phyloP scores from a whole-genome alignment of 1,140 invertebrate genomes.

The Metopolophium dirhodum region DNA sequence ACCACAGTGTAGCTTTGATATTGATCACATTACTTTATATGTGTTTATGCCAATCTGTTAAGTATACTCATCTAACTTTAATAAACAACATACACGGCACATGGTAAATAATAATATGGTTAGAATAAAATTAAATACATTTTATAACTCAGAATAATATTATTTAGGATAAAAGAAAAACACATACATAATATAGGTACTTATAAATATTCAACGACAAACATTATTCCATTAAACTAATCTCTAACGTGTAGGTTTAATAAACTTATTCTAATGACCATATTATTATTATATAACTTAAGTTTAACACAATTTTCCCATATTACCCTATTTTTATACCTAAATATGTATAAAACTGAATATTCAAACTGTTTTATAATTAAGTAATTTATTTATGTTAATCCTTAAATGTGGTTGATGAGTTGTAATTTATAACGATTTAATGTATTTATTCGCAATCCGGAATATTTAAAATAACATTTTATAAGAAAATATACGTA shows the following conservation, averaged over 20 bases:
- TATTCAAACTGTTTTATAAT: neutral
- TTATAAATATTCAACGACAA: neutral
- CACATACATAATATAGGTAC: neutral
- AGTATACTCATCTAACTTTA: neutral
- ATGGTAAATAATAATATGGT: neutral
- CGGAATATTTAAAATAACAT: neutral
- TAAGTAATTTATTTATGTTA: neutral
- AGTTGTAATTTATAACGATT: slow-evolving; percentile 14
- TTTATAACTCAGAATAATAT: neutral
- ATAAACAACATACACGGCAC: too few species aligned
- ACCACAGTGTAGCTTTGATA: neutral
- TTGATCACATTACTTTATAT: neutral
- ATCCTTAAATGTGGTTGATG: neutral
- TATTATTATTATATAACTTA: neutral
- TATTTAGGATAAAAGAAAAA: neutral
- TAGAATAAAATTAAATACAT: neutral
- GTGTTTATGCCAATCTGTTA: neutral
- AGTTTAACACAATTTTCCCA: neutral
- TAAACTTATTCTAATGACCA: neutral
- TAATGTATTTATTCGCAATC: neutral
- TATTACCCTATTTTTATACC: neutral
- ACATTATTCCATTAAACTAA: neutral
- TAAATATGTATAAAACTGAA: neutral
- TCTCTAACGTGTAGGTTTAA: neutral
- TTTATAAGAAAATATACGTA: neutral